Conservation (phyloP, 2,113 vertebrate species). For the Carassius carassius region DNA sequence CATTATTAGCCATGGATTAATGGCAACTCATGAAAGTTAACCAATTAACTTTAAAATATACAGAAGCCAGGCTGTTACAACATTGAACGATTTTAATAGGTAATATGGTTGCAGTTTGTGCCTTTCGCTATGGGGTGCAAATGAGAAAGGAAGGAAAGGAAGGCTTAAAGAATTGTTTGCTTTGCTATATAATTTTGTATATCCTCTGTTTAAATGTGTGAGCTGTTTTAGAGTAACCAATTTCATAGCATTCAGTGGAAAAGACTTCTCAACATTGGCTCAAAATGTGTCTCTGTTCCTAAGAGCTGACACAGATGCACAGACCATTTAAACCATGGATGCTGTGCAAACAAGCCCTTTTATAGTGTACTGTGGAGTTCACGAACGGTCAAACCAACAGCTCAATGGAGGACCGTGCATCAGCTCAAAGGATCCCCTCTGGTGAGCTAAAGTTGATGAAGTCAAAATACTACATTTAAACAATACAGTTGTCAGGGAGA, state of each 20-base stretch:
- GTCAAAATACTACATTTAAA: conserved; percentile 5
- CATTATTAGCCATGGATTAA: neutral
- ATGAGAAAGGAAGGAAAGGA: neutral
- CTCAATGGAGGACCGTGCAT: neutral
- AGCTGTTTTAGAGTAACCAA: conserved; percentile 5
- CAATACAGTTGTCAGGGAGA: neutral
- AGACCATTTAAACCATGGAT: neutral
- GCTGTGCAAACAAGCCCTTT: neutral
- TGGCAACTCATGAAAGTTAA: neutral
- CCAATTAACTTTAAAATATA: neutral
- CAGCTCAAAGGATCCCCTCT: neutral
- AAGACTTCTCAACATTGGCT: conserved; percentile 3
- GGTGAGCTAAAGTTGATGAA: neutral
- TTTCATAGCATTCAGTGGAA: conserved; percentile 7
- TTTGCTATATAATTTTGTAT: neutral
- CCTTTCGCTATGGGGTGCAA: neutral
- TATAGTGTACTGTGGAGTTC: neutral
- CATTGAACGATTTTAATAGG: neutral
- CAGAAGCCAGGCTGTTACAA: neutral
- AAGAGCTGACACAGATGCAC: neutral
- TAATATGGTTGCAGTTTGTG: neutral
- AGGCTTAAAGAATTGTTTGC: neutral
- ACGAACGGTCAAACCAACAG: neutral
- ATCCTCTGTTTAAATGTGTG: conserved; percentile 3
- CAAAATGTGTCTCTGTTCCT: neutral